phyloP scores from a whole-genome alignment of 2,888 invertebrate genomes.

The Hirtodrosophila trivittata region DNA sequence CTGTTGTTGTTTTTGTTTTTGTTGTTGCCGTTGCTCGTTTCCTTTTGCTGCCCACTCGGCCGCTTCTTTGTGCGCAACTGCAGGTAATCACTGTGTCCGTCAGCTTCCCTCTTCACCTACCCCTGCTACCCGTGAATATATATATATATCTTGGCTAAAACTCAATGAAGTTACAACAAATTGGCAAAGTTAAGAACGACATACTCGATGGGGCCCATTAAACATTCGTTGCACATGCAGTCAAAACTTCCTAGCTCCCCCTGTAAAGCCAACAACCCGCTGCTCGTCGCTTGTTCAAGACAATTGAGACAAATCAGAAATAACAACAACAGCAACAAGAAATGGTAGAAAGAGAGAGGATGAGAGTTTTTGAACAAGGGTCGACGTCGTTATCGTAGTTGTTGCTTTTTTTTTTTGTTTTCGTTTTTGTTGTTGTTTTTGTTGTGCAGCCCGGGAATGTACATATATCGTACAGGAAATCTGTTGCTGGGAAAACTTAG shows the following conservation, averaged over 20 bases:
- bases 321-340: constrained; percentile 30
- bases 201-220: constrained; percentile 26
- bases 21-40: constrained; percentile 28
- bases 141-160: constrained; percentile 36
- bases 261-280: too few relatives aligned
- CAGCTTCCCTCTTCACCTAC: constrained; percentile 3
- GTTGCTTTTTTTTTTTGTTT: constrained; percentile 29
- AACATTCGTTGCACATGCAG: constrained; percentile 56
- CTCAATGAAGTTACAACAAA: constrained; percentile 47
- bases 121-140: neutral
- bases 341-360: constrained; percentile 15
- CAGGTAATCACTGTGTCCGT: constrained; percentile 58
- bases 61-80: constrained; percentile 67
- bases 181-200: constrained; percentile 24
- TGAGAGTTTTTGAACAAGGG: constrained; percentile 48
- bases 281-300: constrained; percentile 24
- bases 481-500: constrained; percentile 67
- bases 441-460: constrained; percentile 67
- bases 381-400: constrained; percentile 44
- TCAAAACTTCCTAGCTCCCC: neutral
- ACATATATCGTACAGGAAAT: constrained; percentile 68
- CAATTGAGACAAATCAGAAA: constrained; percentile 54
- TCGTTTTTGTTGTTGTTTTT: constrained; percentile 39
- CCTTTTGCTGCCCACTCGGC: constrained; percentile 34
- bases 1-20: constrained; percentile 16